Evolutionary conservation across 2,888 invertebrate genomes (phyloP), one percentile per base, ranked within the genome.

Genomic region (Drosophila aldrichi): DNA sequence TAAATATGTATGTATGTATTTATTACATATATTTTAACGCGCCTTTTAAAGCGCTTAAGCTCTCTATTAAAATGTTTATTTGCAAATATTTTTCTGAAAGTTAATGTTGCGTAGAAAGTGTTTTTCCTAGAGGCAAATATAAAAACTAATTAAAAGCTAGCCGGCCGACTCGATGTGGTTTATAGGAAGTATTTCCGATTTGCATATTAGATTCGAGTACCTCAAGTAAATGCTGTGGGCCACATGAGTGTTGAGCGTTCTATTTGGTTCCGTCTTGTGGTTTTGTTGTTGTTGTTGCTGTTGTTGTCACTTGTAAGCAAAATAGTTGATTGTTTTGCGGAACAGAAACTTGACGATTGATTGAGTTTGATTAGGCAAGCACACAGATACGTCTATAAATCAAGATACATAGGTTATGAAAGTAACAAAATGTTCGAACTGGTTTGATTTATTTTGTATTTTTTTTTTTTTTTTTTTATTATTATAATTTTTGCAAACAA

Each of bases 301-400:
- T 48, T 74, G 38, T 75, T 70, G 74, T 69, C 58, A 74, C 82
- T 88, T 87, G 85, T 83, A 82, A 87, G 81, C 81, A 73, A 72
- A 63, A 80, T 79, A 81, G 79, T 81, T 77, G 82, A 81, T 72
- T 70, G 66, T 66, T 77, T 77, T 85, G 70, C 88, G 88, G 84
- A 84, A 84, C 83, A 82, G 56, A 75, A 82, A 71, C 67, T 78
- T 73, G 88, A 69, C 83, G 81, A 84, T 84, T 84, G 88, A 84
- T 88, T 84, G 84, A 76, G 63, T 78, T 82, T 78, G 88, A 88
- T 84, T 86, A 83, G 74, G 74, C 54, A 54, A 20, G 51, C 81
- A 58, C 75, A 65, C 64, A 48, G 16, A 58, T 48, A 68, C 59
- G 63, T 12, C 46, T 20, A 49, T 32, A 48, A 36, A 16, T 22